phyloP scores from a whole-genome alignment of 2,797 vertebrate genomes.

The Dromococcyx pavoninus region DNA sequence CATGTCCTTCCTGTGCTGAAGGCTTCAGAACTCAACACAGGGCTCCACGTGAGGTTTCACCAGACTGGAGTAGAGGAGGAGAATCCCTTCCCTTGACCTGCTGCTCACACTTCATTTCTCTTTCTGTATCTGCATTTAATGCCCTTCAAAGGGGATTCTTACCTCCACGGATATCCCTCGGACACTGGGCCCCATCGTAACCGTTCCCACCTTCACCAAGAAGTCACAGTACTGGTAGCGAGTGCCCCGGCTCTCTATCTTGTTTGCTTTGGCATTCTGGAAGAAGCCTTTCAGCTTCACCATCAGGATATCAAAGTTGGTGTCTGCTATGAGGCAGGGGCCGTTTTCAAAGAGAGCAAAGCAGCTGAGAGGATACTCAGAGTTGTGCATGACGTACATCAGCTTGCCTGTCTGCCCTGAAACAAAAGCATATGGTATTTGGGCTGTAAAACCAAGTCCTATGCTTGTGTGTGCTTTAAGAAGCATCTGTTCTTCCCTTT shows the following conservation, averaged over 20 bases:
- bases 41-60: too few relatives aligned
- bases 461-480: rapidly evolving
- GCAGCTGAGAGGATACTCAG: constrained; percentile 93
- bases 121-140: rapidly evolving
- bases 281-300: constrained; percentile 97
- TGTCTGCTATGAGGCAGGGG: constrained; percentile 89
- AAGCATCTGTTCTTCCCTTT: neutral
- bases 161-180: constrained; percentile 97
- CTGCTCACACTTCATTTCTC: neutral
- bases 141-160: neutral
- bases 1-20: too few relatives aligned
- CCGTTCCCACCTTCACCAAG: constrained; percentile 92
- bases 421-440: neutral
- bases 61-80: too few relatives aligned
- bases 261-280: constrained; percentile 96
- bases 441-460: neutral
- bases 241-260: constrained; percentile 93
- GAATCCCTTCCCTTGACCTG: too few relatives aligned
- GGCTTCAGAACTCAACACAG: too few relatives aligned
- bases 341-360: constrained; percentile 92
- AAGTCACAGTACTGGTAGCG: constrained; percentile 96
- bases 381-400: constrained; percentile 98
- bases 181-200: constrained; percentile 93
- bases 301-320: constrained; percentile 96
- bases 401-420: constrained; percentile 93